These are phyloP conservation scores for Myocastor coypus DNA, from an alignment of 2,113 vertebrate species.

Conservation along the genomic window DNA sequence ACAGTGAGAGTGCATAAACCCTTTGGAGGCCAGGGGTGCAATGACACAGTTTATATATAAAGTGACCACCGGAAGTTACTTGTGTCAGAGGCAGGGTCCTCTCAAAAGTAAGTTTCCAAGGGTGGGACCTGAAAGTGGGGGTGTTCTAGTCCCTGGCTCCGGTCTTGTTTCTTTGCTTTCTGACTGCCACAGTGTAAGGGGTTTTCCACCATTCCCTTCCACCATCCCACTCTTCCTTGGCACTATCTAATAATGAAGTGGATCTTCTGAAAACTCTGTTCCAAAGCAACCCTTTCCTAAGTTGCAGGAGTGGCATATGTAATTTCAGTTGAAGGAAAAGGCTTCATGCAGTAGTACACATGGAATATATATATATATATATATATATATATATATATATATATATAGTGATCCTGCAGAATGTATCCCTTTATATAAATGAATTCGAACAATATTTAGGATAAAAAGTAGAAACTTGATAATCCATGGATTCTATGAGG, in stretches of 20 bases:
- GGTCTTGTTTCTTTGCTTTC: neutral
- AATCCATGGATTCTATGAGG: neutral
- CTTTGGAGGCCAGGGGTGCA: neutral
- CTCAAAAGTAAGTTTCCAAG: neutral
- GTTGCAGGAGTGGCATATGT: neutral
- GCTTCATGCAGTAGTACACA: neutral
- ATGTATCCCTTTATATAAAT: neutral
- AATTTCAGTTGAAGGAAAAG: neutral
- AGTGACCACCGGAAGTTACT: neutral
- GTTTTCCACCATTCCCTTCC: neutral
- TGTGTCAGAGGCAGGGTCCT: neutral
- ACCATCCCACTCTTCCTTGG: neutral
- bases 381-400: too few species aligned
- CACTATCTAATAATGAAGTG: neutral
- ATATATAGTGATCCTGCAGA: neutral
- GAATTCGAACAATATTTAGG: neutral
- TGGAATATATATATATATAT: neutral
- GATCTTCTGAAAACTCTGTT: neutral
- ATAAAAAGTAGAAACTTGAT: neutral
- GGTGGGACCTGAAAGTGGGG: neutral
- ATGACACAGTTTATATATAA: neutral
- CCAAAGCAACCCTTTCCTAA: neutral
- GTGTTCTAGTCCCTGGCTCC: neutral
- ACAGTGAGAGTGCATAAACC: neutral
- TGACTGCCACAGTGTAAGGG: neutral